Conservation (phyloP, 2,888 invertebrate genomes). For the Platycnemis pennipes region DNA sequence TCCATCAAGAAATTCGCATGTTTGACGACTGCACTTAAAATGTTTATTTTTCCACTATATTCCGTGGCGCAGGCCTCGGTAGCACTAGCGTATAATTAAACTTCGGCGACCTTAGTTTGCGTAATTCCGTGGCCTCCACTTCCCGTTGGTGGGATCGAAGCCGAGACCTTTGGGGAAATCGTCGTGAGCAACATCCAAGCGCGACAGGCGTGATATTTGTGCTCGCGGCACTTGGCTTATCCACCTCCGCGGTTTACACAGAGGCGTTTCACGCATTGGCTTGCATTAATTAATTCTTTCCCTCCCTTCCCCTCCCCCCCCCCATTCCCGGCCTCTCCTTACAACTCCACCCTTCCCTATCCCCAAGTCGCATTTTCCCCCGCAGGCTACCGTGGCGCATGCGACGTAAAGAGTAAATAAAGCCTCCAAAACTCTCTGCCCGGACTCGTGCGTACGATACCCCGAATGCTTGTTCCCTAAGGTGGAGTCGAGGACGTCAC, state of each 20-base stretch:
- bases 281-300: slow-evolving; percentile 36
- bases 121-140: background rate
- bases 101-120: too few relatives aligned
- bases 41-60: too few relatives aligned
- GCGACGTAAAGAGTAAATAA: background rate
- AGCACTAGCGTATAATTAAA: too few relatives aligned
- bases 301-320: background rate
- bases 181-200: background rate
- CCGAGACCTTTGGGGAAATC: background rate
- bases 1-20: too few relatives aligned
- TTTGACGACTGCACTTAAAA: too few relatives aligned
- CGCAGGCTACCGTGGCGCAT: background rate
- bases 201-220: background rate
- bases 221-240: background rate
- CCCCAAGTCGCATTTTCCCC: too few relatives aligned
- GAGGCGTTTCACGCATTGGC: slow-evolving; percentile 7
- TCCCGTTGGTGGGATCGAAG: background rate
- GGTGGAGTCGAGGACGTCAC: too few relatives aligned
- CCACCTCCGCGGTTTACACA: background rate
- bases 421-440: background rate
- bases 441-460: too few relatives aligned
- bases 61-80: too few relatives aligned
- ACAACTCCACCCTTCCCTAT: background rate
- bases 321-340: background rate
- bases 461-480: too few relatives aligned